phyloP scores from a whole-genome alignment of 2,888 invertebrate genomes.

The Pardosa pseudoannulata region DNA sequence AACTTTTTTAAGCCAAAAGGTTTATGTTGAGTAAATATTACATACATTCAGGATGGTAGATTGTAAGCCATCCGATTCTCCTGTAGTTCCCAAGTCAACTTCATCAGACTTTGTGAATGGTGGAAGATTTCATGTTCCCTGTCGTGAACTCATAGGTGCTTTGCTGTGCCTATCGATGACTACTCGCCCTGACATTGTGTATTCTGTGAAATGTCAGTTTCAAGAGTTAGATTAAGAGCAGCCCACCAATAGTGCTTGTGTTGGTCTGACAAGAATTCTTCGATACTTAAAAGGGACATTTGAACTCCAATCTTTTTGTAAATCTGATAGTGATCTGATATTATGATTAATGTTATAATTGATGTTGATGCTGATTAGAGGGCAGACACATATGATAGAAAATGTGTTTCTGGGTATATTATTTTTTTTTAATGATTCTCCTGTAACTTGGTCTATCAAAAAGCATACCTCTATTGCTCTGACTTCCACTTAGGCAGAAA shows the following conservation, averaged over 20 bases:
- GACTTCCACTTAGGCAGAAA: no score
- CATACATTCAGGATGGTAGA: constrained; percentile 19
- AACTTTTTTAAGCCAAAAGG: constrained; percentile 13
- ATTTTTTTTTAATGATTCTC: no score
- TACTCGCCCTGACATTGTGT: constrained; percentile 23
- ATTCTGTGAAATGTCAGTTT: constrained; percentile 36
- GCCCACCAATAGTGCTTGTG: constrained; percentile 23
- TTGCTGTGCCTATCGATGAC: constrained; percentile 25
- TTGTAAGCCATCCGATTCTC: constrained; percentile 28
- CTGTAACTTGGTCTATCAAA: no score
- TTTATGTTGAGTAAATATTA: constrained; percentile 21
- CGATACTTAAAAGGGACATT: constrained; percentile 30
- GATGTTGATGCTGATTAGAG: no score
- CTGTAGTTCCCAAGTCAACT: constrained; percentile 14
- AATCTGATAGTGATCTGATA: no score
- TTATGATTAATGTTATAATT: no score
- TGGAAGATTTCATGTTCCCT: constrained; percentile 13
- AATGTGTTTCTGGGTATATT: no score
- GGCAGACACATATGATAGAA: no score
- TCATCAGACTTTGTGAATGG: constrained; percentile 21
- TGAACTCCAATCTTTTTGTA: no score
- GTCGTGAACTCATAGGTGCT: constrained; percentile 19
- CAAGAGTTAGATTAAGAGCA: constrained; percentile 39
- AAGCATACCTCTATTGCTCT: no score
- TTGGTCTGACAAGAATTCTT: constrained; percentile 31